Percentiles rank a stretch among this genome's conserved stretches.
These are phyloP conservation scores for Mirounga angustirostris DNA, from an alignment of 2,113 vertebrate species.

Conservation along the genomic window DNA sequence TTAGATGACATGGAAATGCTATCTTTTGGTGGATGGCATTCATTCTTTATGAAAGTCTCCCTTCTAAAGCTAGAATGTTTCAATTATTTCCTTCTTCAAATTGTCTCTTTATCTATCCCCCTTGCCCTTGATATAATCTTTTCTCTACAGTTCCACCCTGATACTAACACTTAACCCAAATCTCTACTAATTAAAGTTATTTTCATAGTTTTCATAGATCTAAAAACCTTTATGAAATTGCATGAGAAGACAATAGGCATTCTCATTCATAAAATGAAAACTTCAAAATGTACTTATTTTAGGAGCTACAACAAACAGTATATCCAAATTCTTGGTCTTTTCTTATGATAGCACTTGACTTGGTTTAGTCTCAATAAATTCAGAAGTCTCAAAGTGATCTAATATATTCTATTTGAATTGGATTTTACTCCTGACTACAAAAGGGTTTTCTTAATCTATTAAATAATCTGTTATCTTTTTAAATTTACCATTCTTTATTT, in stretches of 20 bases:
- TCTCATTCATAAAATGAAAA: conserved; percentile 33
- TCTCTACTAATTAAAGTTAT: background rate
- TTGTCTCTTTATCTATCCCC: background rate
- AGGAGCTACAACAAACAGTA: background rate
- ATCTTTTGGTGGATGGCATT: background rate
- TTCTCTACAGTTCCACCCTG: background rate
- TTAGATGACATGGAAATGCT: background rate
- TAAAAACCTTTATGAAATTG: background rate
- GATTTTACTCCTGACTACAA: background rate
- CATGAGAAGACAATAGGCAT: background rate
- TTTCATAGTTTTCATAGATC: background rate
- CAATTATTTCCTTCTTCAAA: background rate
- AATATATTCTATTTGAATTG: background rate
- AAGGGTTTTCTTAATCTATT: background rate
- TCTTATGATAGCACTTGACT: background rate
- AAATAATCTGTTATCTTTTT: background rate
- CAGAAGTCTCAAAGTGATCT: background rate
- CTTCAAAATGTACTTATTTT: background rate
- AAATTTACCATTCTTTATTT: background rate
- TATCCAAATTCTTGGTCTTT: background rate
- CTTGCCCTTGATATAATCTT: background rate
- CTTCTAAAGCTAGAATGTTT: background rate
- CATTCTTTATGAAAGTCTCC: background rate
- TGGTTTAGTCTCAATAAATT: background rate
- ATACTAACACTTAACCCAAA: background rate